These are phyloP conservation scores for Rhyacophila evoluta DNA, from an alignment of 2,888 invertebrate genomes.

Conservation along the genomic window DNA sequence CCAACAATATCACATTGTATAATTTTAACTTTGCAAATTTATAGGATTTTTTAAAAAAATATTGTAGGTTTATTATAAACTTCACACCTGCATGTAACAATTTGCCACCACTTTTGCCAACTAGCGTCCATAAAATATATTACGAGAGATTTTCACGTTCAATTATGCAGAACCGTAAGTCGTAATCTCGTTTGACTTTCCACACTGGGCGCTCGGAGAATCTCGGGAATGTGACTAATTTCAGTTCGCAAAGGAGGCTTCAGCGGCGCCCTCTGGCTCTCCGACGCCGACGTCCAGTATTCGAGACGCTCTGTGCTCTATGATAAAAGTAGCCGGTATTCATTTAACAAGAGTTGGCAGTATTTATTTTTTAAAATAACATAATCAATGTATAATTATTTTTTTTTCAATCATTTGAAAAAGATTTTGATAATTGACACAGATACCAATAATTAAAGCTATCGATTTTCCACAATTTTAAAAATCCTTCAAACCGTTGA, in stretches of 20 bases:
- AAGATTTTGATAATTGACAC: no score
- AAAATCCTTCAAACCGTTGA: no score
- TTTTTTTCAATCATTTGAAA: no score
- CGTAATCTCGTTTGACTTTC: constrained; percentile 48
- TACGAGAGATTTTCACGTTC: constrained; percentile 45
- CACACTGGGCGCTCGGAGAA: constrained; percentile 35
- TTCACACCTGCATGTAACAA: neutral
- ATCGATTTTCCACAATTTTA: no score
- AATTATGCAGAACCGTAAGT: constrained; percentile 39
- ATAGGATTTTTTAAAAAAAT: no score
- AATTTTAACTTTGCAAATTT: no score
- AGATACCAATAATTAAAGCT: no score
- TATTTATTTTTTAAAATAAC: no score
- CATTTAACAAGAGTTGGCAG: neutral
- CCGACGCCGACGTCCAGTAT: constrained; percentile 1
- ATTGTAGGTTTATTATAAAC: no score
- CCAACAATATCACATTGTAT: no score
- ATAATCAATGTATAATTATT: no score
- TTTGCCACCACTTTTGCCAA: neutral
- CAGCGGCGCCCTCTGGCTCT: constrained; percentile 19
- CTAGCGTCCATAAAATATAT: neutral
- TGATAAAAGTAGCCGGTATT: neutral
- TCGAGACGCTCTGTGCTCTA: constrained; percentile 13
- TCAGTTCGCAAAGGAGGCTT: constrained; percentile 39
- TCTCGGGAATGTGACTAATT: constrained; percentile 52